A percentile compares a stretch with the other conserved stretches of the same genome.
These are phyloP conservation scores for Condylura cristata DNA, from an alignment of 2,113 vertebrate species.

Conservation along the genomic window DNA sequence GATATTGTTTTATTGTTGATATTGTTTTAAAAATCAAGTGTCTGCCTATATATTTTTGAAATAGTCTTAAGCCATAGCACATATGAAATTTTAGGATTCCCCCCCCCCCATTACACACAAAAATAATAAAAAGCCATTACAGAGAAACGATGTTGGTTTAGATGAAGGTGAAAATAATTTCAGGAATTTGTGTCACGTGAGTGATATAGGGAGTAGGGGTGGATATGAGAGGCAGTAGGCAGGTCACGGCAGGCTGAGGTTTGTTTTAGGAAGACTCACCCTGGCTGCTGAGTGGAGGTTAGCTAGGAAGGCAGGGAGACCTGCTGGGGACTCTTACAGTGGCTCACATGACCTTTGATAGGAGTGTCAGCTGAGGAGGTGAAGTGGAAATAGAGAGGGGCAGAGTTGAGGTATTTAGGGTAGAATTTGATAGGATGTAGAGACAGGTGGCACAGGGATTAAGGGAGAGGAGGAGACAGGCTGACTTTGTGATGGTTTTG, in stretches of 20 bases:
- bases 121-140: conserved; percentile 32
- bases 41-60: background rate
- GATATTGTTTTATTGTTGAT: background rate
- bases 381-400: background rate
- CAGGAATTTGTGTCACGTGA: background rate
- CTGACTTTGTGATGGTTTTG: background rate
- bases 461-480: background rate
- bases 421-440: background rate
- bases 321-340: background rate
- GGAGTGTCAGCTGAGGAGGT: background rate
- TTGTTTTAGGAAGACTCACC: background rate
- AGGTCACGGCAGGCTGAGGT: background rate
- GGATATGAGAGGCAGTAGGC: background rate
- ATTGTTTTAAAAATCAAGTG: background rate
- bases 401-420: background rate
- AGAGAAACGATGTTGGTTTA: background rate
- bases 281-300: background rate
- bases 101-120: background rate
- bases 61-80: background rate
- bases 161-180: conserved; percentile 20
- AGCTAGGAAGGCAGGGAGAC: background rate
- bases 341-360: background rate
- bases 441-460: background rate
- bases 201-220: background rate
- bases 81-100: background rate